A percentile compares a stretch with the other conserved stretches of the same genome.
Conservation (phyloP, 1,140 invertebrate genomes). For the Meloidogyne floridensis region DNA sequence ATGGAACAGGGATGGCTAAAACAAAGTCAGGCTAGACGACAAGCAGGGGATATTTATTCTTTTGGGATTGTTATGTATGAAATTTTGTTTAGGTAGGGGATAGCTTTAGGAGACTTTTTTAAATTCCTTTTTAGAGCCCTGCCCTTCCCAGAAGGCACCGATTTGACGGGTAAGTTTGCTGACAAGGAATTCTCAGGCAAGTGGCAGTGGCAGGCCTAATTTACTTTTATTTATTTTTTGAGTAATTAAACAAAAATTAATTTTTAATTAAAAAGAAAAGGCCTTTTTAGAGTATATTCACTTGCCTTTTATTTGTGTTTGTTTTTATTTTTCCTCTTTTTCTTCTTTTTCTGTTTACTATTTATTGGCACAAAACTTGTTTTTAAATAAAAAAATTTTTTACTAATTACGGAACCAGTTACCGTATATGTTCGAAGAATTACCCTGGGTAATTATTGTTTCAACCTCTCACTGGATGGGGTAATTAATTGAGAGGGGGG, state of each 20-base stretch:
- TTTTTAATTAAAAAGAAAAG: neutral
- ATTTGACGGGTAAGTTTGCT: conserved; percentile 28
- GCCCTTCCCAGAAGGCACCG: neutral
- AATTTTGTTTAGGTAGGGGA: conserved; percentile 54
- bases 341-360: neutral
- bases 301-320: neutral
- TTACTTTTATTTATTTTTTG: neutral
- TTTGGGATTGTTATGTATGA: conserved; percentile 66
- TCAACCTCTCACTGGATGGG: no score
- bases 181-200: conserved; percentile 18
- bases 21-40: conserved; percentile 51
- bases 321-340: conserved; percentile 5
- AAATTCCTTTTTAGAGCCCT: neutral
- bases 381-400: no score
- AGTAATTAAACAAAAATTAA: neutral
- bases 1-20: conserved; percentile 59
- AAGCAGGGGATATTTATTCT: conserved; percentile 62
- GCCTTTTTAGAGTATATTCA: neutral
- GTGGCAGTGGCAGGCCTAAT: neutral
- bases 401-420: no score
- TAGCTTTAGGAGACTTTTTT: neutral
- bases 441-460: no score
- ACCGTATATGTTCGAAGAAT: no score
- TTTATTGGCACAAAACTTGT: no score
- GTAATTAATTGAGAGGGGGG: no score